phyloP scores from a whole-genome alignment of 2,888 invertebrate species.

The Ochropleura plecta region DNA sequence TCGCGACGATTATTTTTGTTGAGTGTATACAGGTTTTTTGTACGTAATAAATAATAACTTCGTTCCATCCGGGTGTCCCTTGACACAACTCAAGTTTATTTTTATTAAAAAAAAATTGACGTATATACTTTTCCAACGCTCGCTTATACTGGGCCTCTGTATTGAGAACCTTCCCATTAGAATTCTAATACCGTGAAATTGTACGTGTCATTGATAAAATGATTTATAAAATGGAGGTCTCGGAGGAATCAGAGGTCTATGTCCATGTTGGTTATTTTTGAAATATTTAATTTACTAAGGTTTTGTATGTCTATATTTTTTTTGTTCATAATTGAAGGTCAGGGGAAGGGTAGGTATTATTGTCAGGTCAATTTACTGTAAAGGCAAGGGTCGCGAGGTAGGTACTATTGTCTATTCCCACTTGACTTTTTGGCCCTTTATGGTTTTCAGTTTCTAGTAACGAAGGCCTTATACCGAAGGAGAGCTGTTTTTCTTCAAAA shows the following conservation, averaged over 20 bases:
- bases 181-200: conserved; percentile 3
- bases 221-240: not conserved
- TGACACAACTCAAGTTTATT: too few species aligned
- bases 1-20: too few species aligned
- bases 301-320: not conserved
- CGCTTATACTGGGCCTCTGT: too few species aligned
- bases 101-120: too few species aligned
- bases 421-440: not conserved
- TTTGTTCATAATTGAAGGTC: not conserved
- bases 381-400: not conserved
- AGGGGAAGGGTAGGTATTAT: too few species aligned
- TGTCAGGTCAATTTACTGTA: too few species aligned
- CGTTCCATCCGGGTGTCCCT: too few species aligned
- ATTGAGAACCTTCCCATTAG: conserved; percentile 2
- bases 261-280: not conserved
- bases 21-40: too few species aligned
- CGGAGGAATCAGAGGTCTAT: not conserved
- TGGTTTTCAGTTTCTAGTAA: not conserved
- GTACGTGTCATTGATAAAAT: not conserved
- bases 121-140: too few species aligned
- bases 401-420: not conserved
- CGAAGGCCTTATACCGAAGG: not conserved
- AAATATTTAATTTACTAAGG: not conserved
- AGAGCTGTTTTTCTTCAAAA: not conserved
- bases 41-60: too few species aligned